A percentile compares a stretch with the other conserved stretches of the same genome.
phyloP scores from a whole-genome alignment of 2,888 invertebrate species.

The Stenodema calcarata region DNA sequence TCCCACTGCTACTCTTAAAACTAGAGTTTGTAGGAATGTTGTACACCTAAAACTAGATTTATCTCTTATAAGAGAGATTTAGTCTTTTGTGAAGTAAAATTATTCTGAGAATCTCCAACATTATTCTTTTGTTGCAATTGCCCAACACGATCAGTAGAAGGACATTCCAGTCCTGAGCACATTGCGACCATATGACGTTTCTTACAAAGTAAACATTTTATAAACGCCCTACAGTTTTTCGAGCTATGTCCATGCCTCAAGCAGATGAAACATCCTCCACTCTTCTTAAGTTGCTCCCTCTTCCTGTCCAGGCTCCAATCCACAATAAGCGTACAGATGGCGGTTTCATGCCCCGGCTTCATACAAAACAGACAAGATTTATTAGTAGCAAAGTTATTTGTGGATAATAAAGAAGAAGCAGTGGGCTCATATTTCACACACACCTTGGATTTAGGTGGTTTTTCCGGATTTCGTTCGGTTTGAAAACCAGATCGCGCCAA shows the following conservation, averaged over 20 bases:
- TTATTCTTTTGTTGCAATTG: neutral
- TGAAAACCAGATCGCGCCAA: neutral
- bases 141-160: neutral
- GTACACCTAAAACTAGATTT: neutral
- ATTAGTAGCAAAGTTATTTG: too few relatives aligned
- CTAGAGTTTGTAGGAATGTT: constrained; percentile 1
- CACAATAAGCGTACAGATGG: neutral
- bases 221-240: neutral
- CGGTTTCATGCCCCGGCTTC: neutral
- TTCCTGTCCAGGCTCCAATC: neutral
- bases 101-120: too few relatives aligned
- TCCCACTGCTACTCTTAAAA: neutral
- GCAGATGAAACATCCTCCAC: neutral
- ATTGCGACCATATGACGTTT: neutral
- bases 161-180: neutral
- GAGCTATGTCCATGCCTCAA: neutral
- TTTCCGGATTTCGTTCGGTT: neutral
- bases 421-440: neutral
- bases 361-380: neutral
- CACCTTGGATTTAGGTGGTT: neutral
- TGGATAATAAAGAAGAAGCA: neutral
- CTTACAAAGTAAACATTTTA: neutral
- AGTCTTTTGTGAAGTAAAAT: neutral
- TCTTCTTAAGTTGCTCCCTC: neutral
- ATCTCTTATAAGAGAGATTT: neutral